Percentiles rank a stretch among this genome's conserved stretches.
Evolutionary conservation across 2,888 invertebrate species (phyloP).

Genomic region (Mythimna albipuncta): DNA sequence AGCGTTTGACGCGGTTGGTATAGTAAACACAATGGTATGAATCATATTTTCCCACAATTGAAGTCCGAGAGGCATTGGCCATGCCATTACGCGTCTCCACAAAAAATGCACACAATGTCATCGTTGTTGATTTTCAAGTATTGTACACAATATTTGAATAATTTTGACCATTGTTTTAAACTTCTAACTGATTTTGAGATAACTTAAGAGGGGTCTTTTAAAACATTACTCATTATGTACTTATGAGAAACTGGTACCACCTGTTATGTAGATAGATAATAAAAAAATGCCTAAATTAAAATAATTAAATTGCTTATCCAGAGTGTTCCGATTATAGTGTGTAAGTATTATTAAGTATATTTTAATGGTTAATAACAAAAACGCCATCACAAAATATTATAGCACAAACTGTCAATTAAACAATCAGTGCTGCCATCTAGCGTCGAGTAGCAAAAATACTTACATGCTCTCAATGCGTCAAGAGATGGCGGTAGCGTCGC

Average conservation of each 20-base stretch:
- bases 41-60: constrained; percentile 82
- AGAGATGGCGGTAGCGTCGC: constrained; percentile 89
- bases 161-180: not conserved
- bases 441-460: constrained; percentile 82
- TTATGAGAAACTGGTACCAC: not conserved
- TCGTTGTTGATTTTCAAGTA: constrained; percentile 27
- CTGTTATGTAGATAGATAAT: too few species aligned
- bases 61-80: constrained; percentile 65
- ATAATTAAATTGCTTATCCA: not conserved
- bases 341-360: not conserved
- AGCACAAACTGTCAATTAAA: not conserved
- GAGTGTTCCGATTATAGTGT: not conserved
- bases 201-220: not conserved
- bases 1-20: constrained; percentile 76
- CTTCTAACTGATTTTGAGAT: not conserved
- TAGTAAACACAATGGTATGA: constrained; percentile 81
- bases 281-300: not conserved
- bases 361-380: not conserved
- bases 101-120: constrained; percentile 57
- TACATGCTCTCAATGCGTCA: constrained; percentile 88
- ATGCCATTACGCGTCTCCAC: constrained; percentile 43
- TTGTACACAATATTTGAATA: constrained; percentile 14
- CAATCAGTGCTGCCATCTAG: constrained; percentile 75
- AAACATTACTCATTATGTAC: not conserved
- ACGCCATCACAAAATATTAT: not conserved